Conservation (phyloP, 2,113 vertebrate genomes). For the Phylloscopus whistleri region DNA sequence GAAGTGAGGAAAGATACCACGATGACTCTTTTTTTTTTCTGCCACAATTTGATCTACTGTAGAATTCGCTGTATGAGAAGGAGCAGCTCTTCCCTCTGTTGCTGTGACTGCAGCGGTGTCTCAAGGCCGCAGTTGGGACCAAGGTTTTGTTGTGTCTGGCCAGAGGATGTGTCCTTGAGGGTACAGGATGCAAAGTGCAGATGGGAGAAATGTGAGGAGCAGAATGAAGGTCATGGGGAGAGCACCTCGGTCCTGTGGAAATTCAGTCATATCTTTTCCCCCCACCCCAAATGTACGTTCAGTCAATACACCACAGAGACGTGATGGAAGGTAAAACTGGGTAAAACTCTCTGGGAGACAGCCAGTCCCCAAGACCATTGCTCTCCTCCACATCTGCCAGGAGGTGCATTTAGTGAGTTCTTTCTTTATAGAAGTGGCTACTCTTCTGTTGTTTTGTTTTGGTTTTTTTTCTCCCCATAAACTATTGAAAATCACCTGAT, state of each 20-base stretch:
- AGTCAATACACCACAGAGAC: background rate
- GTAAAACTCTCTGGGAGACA: background rate
- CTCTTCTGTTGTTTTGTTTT: background rate
- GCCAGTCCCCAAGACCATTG: too few relatives aligned
- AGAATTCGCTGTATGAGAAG: background rate
- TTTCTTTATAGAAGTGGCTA: background rate
- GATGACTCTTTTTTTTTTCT: background rate
- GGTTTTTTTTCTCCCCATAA: background rate
- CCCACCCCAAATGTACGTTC: fast-evolving
- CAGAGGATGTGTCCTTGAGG: background rate
- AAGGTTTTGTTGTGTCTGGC: fast-evolving
- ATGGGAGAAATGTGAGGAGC: background rate
- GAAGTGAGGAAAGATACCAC: background rate
- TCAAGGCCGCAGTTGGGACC: background rate
- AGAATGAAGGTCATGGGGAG: background rate
- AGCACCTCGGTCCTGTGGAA: background rate
- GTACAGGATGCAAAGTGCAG: background rate
- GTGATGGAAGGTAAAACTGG: background rate
- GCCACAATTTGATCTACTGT: background rate
- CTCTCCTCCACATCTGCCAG: background rate
- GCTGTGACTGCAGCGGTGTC: background rate
- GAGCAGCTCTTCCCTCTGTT: background rate
- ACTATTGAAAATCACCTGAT: background rate
- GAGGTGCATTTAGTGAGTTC: background rate
- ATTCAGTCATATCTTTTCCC: background rate